A percentile compares a stretch with the other conserved stretches of the same genome.
Conservation (phyloP, 2,113 vertebrate species). For the Chitala chitala region DNA sequence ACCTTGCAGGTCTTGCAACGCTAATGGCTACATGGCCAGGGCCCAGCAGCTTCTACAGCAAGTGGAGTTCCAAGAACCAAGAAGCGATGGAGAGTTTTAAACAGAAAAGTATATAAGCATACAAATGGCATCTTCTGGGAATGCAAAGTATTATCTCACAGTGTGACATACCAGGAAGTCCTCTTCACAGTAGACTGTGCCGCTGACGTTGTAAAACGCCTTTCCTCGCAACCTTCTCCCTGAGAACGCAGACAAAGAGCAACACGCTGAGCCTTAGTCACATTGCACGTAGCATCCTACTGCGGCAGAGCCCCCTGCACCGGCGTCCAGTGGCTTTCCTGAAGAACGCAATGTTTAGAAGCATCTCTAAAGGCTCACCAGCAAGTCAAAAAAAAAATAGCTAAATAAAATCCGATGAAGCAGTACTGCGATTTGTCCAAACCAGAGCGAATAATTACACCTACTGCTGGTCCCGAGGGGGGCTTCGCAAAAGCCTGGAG, state of each 20-base stretch:
- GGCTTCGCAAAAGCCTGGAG: background rate
- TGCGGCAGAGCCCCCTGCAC: background rate
- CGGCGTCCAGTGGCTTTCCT: background rate
- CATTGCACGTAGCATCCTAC: background rate
- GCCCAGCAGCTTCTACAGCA: background rate
- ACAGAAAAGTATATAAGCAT: background rate
- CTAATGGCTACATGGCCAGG: too few relatives aligned
- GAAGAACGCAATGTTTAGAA: background rate
- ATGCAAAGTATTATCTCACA: too few relatives aligned
- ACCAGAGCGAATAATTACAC: background rate
- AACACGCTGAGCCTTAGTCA: background rate
- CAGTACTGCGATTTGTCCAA: background rate
- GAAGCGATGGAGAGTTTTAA: background rate
- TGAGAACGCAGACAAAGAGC: conserved; percentile 38
- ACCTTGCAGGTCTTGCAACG: background rate
- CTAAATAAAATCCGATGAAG: background rate
- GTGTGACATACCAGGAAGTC: conserved; percentile 81
- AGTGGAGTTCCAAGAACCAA: background rate
- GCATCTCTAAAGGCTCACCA: background rate
- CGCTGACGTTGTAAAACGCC: conserved; percentile 79
- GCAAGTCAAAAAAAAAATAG: background rate
- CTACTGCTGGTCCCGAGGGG: background rate
- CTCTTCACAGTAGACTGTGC: conserved; percentile 78
- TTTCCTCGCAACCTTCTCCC: conserved; percentile 76
- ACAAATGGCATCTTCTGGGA: too few relatives aligned